These are phyloP conservation scores for Pterostichus niger DNA, from an alignment of 2,888 invertebrate species.

Conservation along the genomic window DNA sequence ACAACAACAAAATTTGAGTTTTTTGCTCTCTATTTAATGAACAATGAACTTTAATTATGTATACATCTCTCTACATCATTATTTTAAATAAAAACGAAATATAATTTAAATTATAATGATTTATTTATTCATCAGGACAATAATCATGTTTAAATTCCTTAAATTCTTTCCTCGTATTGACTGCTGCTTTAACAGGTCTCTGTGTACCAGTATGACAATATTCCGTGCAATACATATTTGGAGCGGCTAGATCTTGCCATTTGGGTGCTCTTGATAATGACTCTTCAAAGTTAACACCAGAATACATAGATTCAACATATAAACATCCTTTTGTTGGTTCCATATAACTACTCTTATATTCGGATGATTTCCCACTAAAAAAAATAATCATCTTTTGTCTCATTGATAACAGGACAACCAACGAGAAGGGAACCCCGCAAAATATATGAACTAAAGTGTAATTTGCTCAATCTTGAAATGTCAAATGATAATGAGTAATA, in stretches of 20 bases:
- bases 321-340: conserved; percentile 70
- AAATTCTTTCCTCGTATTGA: conserved; percentile 67
- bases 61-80: too few species aligned
- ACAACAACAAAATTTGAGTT: conserved; percentile 31
- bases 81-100: background rate
- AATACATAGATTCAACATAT: conserved; percentile 44
- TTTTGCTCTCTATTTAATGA: conserved; percentile 49
- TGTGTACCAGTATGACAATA: conserved; percentile 76
- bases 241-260: conserved; percentile 74
- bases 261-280: conserved; percentile 72
- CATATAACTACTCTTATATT: conserved; percentile 72
- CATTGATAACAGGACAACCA: too few species aligned
- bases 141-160: conserved; percentile 25
- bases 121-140: conserved; percentile 16
- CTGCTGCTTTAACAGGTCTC: conserved; percentile 74
- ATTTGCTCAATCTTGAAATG: too few species aligned
- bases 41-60: conserved; percentile 50
- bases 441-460: too few species aligned
- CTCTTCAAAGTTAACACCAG: conserved; percentile 72
- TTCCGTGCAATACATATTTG: conserved; percentile 77
- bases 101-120: background rate
- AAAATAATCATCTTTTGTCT: conserved; percentile 27
- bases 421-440: too few species aligned
- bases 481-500: too few species aligned
- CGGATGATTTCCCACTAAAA: conserved; percentile 74